A percentile compares a stretch with the other conserved stretches of the same genome.
phyloP scores from a whole-genome alignment of 2,888 invertebrate species.

The Sinodicranocentrus sp. region DNA sequence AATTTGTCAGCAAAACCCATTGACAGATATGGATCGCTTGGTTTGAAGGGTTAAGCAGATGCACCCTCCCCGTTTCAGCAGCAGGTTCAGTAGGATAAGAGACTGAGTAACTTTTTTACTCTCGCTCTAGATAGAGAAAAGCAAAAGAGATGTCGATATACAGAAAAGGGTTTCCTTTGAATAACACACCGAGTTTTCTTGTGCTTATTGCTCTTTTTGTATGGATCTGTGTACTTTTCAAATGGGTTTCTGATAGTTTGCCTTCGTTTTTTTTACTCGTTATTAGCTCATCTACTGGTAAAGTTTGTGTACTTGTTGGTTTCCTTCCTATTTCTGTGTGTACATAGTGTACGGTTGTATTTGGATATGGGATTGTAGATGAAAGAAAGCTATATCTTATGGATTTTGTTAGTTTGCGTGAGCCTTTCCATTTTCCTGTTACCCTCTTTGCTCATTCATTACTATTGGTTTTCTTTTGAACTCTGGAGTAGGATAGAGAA shows the following conservation, averaged over 20 bases:
- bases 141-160: background rate
- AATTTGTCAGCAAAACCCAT: constrained; percentile 32
- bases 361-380: too few relatives aligned
- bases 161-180: background rate
- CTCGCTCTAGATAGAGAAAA: background rate
- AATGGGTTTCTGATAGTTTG: constrained; percentile 17
- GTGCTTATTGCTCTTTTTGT: constrained; percentile 4
- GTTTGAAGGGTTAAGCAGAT: constrained; percentile 34
- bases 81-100: constrained; percentile 9
- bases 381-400: too few relatives aligned
- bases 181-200: background rate
- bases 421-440: constrained; percentile 9
- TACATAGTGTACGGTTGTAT: background rate
- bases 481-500: too few relatives aligned
- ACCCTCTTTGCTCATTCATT: background rate
- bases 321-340: constrained; percentile 1
- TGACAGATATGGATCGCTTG: constrained; percentile 36
- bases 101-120: constrained; percentile 17
- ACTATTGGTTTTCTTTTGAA: too few relatives aligned
- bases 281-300: background rate
- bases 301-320: constrained; percentile 12
- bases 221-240: background rate
- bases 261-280: constrained; percentile 4
- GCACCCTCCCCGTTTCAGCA: constrained; percentile 36
- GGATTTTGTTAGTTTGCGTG: constrained; percentile 15